These are phyloP conservation scores for Falco rusticolus DNA, from an alignment of 2,797 vertebrate species.

Conservation along the genomic window DNA sequence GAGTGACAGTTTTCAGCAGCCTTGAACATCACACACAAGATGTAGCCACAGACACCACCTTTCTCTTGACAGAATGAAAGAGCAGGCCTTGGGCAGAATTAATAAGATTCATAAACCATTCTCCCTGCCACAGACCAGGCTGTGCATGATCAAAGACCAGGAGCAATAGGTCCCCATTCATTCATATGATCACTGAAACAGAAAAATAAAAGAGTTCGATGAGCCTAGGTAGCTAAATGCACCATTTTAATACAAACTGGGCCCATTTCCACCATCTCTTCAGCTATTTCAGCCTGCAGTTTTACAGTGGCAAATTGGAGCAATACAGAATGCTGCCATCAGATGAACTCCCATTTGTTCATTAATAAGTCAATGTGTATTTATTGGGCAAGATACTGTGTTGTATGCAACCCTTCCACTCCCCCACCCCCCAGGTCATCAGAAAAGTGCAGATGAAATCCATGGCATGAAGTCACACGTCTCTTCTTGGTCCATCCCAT, in stretches of 20 bases:
- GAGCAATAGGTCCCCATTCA: not conserved
- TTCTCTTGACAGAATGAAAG: not conserved
- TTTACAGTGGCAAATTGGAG: not conserved
- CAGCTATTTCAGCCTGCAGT: constrained; percentile 8
- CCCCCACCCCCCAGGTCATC: not conserved
- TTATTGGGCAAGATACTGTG: not conserved
- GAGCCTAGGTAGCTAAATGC: not conserved
- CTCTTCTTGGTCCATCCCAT: constrained; percentile 33
- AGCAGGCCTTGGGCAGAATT: not conserved
- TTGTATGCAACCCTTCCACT: not conserved
- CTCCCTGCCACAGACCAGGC: not conserved
- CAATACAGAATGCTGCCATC: not conserved
- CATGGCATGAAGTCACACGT: constrained; percentile 31
- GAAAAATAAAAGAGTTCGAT: not conserved
- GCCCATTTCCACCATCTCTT: constrained; percentile 4
- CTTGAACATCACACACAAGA: not conserved
- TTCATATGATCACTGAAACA: not conserved
- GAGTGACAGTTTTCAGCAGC: not conserved
- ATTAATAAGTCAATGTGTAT: not conserved
- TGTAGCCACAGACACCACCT: rapidly evolving
- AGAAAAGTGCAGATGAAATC: constrained; percentile 54
- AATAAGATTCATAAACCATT: not conserved
- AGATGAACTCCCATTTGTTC: not conserved
- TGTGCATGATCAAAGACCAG: not conserved
- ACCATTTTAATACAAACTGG: constrained; percentile 61